Evolutionary conservation across 2,797 vertebrate species (phyloP).

Genomic region (Enteromius anoplus): DNA sequence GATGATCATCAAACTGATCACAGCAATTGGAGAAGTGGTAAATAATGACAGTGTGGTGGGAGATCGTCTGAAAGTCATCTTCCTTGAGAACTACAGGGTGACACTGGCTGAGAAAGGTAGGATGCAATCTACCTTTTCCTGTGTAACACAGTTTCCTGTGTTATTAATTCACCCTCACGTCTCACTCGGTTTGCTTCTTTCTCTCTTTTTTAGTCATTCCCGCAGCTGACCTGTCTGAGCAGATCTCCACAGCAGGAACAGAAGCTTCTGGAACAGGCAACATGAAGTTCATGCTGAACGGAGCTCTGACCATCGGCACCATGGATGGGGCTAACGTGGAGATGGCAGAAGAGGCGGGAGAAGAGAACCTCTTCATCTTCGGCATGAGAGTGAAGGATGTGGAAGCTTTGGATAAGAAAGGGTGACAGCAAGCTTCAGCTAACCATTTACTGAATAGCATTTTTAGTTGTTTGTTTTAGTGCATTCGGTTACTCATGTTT

Average conservation of each 20-base stretch:
- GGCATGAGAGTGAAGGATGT: constrained; percentile 91
- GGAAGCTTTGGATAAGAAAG: constrained; percentile 83
- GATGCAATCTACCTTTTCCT: too few relatives aligned
- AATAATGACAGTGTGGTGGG: constrained; percentile 88
- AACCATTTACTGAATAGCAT: background rate
- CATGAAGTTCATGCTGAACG: constrained; percentile 96
- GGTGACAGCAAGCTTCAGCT: constrained; percentile 66
- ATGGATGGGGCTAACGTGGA: constrained; percentile 94
- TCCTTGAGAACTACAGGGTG: constrained; percentile 91
- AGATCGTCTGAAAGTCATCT: constrained; percentile 88
- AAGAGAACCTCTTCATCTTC: constrained; percentile 91
- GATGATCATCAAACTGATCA: constrained; percentile 91
- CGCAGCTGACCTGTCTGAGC: constrained; percentile 87
- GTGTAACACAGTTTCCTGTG: background rate
- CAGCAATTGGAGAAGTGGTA: constrained; percentile 86
- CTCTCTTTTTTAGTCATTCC: constrained; percentile 78
- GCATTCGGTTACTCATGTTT: background rate
- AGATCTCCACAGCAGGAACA: constrained; percentile 91
- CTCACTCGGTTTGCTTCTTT: background rate
- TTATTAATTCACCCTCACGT: background rate
- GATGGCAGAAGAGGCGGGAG: constrained; percentile 90
- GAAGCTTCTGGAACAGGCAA: constrained; percentile 92
- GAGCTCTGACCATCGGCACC: constrained; percentile 90
- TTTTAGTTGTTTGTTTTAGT: constrained; percentile 42
- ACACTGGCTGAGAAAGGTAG: constrained; percentile 91